Conservation (phyloP, 2,797 vertebrate species). For the Chrysocyon brachyurus region DNA sequence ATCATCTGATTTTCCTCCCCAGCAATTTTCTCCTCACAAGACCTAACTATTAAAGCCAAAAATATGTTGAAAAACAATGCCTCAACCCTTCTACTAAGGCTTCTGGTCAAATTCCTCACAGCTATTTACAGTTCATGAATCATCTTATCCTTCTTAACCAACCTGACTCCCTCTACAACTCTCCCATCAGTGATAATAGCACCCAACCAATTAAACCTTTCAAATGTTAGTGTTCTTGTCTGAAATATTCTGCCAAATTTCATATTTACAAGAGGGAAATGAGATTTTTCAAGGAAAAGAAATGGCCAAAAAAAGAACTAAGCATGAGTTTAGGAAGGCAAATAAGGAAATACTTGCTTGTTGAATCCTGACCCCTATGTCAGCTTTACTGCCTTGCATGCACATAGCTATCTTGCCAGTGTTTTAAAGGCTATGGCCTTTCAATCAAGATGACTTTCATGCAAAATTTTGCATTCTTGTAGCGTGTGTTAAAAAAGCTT, state of each 20-base stretch:
- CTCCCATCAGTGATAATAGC: not conserved
- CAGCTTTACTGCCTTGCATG: not conserved
- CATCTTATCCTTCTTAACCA: conserved; percentile 40
- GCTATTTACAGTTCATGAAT: conserved; percentile 79
- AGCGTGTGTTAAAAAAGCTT: not conserved
- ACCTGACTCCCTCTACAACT: not conserved
- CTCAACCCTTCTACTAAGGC: conserved; percentile 52
- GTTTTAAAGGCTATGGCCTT: not conserved
- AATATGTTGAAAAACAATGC: conserved; percentile 79
- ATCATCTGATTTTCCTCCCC: conserved; percentile 69
- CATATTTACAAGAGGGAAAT: not conserved
- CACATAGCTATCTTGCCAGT: not conserved
- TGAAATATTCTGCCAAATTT: conserved; percentile 35
- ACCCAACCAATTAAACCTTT: not conserved
- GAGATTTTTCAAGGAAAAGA: not conserved
- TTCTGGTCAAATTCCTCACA: conserved; percentile 70
- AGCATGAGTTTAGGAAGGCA: not conserved
- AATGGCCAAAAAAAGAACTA: not conserved
- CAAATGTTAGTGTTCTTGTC: not conserved
- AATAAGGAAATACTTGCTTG: not conserved
- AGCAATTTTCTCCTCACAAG: conserved; percentile 80
- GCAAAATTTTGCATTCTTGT: not conserved
- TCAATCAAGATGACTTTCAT: not conserved
- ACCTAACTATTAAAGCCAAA: conserved; percentile 82
- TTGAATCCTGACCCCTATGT: not conserved